Evolutionary conservation across 1,140 invertebrate genomes (phyloP).

Genomic region (Agraylea sexmaculata): DNA sequence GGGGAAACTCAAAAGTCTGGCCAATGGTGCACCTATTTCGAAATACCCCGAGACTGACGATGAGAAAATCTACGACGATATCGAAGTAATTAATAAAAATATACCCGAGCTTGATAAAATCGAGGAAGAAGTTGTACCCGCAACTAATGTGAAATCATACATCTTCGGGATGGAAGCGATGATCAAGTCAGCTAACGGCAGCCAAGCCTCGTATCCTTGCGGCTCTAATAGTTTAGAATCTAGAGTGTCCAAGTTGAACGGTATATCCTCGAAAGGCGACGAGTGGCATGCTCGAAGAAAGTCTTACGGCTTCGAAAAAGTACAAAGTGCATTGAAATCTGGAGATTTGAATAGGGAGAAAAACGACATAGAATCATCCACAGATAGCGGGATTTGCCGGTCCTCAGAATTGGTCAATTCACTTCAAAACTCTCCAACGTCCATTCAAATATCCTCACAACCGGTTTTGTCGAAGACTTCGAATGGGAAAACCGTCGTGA

Average conservation of each 20-base stretch:
- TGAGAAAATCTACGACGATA: constrained; percentile 32
- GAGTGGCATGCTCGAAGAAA: constrained; percentile 59
- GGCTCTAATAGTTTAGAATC: constrained; percentile 46
- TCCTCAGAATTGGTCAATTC: constrained; percentile 50
- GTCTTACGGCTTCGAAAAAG: constrained; percentile 62
- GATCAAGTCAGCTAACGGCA: constrained; percentile 17
- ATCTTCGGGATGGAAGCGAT: constrained; percentile 30
- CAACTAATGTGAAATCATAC: constrained; percentile 23
- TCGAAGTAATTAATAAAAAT: constrained; percentile 28
- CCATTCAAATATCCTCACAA: not conserved
- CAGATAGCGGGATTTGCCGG: constrained; percentile 57
- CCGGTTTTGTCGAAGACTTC: not conserved
- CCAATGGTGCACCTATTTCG: constrained; percentile 30
- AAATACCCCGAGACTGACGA: constrained; percentile 23
- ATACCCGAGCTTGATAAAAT: constrained; percentile 11
- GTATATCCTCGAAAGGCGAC: constrained; percentile 36
- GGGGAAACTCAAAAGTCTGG: constrained; percentile 38
- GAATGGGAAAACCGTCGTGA: constrained; percentile 10
- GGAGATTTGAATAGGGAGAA: constrained; percentile 36
- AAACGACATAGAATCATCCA: constrained; percentile 50
- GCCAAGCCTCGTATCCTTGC: constrained; percentile 26
- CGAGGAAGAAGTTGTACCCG: constrained; percentile 15
- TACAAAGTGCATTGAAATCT: constrained; percentile 33
- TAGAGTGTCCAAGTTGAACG: constrained; percentile 28
- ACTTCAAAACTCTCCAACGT: constrained; percentile 5